Base-by-base conservation (phyloP, 2,888 invertebrate species). In the Argyra leucocephala region DNA sequence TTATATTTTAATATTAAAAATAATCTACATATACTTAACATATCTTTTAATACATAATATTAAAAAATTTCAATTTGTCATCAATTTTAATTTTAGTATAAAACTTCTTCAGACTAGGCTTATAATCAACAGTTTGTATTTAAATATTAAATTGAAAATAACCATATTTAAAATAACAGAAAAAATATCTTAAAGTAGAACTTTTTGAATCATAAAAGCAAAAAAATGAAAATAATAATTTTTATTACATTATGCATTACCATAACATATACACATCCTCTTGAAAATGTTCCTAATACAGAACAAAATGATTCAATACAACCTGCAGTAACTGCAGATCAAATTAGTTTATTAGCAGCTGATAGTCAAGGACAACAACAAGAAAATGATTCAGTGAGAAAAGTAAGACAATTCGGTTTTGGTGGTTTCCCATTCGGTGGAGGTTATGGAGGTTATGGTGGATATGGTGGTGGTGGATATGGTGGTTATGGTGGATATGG, bases 381-480 rank as follows among this genome's bases (percentile, higher is more conserved):
- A 10, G 22, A 22, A 10, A 57, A 57, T 21, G n/a, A n/a, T 5
- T 57, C 57, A 22, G 21, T 21, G 22, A 3, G 57, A 7, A 57
- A 57, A 57, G 22, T 57, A 9, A n/a, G 57, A 22, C 57, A 57
- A 57, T 57, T 57, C 21, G 23, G 15, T 26, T 22, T 58, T 37
- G 57, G n/a, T n/a, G n/a, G 60, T 18, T 63, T 60, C n/a, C 26
- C 36, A 18, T 1, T 15, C 31, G 61, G 57, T 24, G 63, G 59
- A 36, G 67, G 69, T n/a, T 65, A 66, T 64, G 65, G 67, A 31
- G 66, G 65, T 1, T 12, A 64, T 57, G 59, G 63, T 61, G 64
- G 63, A 57, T 21, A 24, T 58, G 63, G 63, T n/a, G 24, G 63
- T 2, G 57, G 63, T 26, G 23, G 63, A 63, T 57, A 63, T 23